Base-by-base conservation (phyloP, 2,113 vertebrate species). In the Fregetta grallaria region DNA sequence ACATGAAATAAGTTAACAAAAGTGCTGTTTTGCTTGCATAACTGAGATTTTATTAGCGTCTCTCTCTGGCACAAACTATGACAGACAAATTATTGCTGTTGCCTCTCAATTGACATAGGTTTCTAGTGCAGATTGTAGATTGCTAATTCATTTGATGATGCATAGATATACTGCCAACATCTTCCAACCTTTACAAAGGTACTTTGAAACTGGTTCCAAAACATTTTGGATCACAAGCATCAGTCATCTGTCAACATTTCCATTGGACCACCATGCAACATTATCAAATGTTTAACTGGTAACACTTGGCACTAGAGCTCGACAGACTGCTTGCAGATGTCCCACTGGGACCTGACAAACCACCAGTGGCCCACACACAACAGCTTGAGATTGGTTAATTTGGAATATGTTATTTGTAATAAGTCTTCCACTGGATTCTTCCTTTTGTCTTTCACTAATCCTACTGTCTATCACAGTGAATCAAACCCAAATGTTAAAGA, bases 401-500 rank as follows among this genome's bases (percentile, higher is more conserved):
- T 90, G 55, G 49, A 71, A 63, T 65, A 61, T 56, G 34, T 42
- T 93, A 71, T 89, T 95, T 82, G 75, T 62, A 82, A 75, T 66
- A 62, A 62, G 36, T 30, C 56, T 95, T 95, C 62, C 40, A 14
- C n/a, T 90, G 76, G 32, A 82, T 87, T 66, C 52, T 86, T 95
- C n/a, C 80, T 88, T 68, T 87, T 96, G 84, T 91, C 49, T 96
- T 89, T 71, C 85, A 83, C 26, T 67, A 67, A 59, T 85, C 59
- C 49, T 32, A 58, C 55, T 56, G 86, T 76, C 90, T 96, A 53
- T 62, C 76, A 38, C 52, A 80, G 11, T 36, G 44, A 94, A 95
- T 72, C 66, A 77, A 96, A 90, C 88, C 23, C 84, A 94, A 94
- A 89, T 83, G 91, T 85, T 92, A 45, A 79, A 42, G 61, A 30